Base-by-base conservation (phyloP, 2,888 invertebrate species). In the Drosophila birchii region DNA sequence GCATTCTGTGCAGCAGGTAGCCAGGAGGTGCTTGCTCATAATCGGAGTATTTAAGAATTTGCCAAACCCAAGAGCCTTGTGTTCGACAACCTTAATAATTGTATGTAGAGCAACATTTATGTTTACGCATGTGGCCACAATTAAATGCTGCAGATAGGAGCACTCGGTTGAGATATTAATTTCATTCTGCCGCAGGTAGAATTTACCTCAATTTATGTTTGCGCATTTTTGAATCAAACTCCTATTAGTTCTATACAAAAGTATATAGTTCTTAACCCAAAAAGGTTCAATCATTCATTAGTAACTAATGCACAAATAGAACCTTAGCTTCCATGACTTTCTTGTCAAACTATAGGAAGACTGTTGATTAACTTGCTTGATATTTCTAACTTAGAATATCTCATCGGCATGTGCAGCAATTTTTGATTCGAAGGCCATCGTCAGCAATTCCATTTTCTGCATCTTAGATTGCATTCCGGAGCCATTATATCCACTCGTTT, bases 31-130 rank as follows among this genome's bases (percentile, higher is more conserved):
- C 64, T 14, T 64, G 77, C 69, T 79, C 12, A 51, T 16, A 34
- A 79, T 59, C 70, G 56, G 77, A 64, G 72, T 78, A 78, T 69
- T 68, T n/a, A 67, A 68, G 71, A 75, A 75, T 86, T 86, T 68
- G 57, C 68, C 73, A 69, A 72, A 76, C 75, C 75, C 75, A 67
- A 75, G 67, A 39, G 23, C 20, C 26, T 20, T 43, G 69, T 39
- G 79, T 80, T 71, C 61, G 72, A 87, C 88, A 83, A 75, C 75
- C 61, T 66, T 64, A 78, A 83, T 83, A 81, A 87, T 81, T 81
- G 88, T 87, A 34, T 16, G 20, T 23, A 9, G 23, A 29, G 39
- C 43, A 16, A 32, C 43, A 47, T 59, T 11, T 32, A 26, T 5
- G 32, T 38, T n/a, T 16, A 29, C 26, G 18, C 6, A 38, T 54